phyloP scores from a whole-genome alignment of 2,797 vertebrate genomes.

The Dermochelys coriacea region DNA sequence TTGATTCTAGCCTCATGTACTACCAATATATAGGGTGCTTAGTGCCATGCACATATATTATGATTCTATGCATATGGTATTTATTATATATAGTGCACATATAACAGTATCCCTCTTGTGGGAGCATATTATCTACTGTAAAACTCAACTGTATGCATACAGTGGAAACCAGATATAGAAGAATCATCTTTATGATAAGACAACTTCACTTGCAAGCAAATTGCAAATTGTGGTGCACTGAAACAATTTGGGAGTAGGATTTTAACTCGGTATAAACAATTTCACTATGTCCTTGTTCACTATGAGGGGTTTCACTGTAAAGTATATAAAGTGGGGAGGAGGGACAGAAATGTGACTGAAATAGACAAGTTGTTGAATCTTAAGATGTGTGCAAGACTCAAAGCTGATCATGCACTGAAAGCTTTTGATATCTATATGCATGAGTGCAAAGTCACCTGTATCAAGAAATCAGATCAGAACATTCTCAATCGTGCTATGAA shows the following conservation, averaged over 20 bases:
- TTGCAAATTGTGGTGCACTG: neutral
- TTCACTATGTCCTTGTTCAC: neutral
- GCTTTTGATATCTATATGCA: neutral
- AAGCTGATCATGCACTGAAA: neutral
- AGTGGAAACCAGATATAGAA: neutral
- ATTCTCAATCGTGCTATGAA: neutral
- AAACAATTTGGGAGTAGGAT: neutral
- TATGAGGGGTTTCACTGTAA: neutral
- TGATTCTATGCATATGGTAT: neutral
- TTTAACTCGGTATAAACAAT: neutral
- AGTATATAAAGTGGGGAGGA: conserved; percentile 45
- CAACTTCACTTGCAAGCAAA: neutral
- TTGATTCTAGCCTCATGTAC: conserved; percentile 37
- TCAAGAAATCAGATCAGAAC: neutral
- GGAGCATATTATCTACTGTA: neutral
- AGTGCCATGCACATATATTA: neutral
- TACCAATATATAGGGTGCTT: neutral
- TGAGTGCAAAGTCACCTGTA: neutral
- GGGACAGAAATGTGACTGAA: conserved; percentile 43
- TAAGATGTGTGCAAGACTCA: conserved; percentile 13
- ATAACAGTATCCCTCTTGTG: neutral
- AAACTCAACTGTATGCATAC: neutral
- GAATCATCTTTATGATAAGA: neutral
- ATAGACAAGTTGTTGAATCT: conserved; percentile 59
- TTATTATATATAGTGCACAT: neutral